Base-by-base conservation (phyloP, 2,888 invertebrate species). In the Acrobeloides nanus region DNA sequence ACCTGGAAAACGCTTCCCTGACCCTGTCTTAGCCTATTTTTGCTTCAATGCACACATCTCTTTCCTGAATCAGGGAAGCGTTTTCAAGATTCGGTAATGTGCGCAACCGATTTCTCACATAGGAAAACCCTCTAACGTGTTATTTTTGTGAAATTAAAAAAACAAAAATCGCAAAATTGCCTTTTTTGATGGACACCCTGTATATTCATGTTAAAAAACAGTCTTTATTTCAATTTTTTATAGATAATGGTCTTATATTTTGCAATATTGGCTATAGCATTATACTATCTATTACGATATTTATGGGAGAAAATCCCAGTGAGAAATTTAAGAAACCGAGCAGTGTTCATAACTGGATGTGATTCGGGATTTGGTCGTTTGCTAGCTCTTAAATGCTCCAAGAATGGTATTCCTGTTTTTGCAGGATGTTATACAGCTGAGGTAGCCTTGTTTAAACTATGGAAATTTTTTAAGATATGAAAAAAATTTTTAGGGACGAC, bases 391-490 rank as follows among this genome's bases (percentile, higher is more conserved):
- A 65, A 66, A 15, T 64, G 74, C 41, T 68, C 69, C 24, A 51
- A 85, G 72, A 79, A 85, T 73, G 85, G 84, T 0, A 79, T 85
- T 58, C 80, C 82, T 3, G 87, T 88, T 1, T 77, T 89, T 27
- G 87, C 87, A 15, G 84, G 84, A 37, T 84, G 85, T 75, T 80
- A 84, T 40, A 64, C 68, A 1, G 46, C 57, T 25, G 39, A 66
- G 38, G 66, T 60, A 15, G 15, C 15, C 17, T 15, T 5, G 18
- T 26, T 2, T 3, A 25, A n/a, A 7, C 6, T n/a, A 73, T 74
- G 34, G 21, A 15, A 38, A 7, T 18, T 25, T 25, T 18, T 10
- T 42, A n/a, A n/a, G n/a, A n/a, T n/a, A n/a, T n/a, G n/a, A n/a
- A n/a, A n/a, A n/a, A 12, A 27, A 18, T 4, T 6, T 29, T 23